A percentile compares a stretch with the other conserved stretches of the same genome.
Conservation (phyloP, 35 echinoderm and acorn worm genomes). For the Stichopus chloronotus region DNA sequence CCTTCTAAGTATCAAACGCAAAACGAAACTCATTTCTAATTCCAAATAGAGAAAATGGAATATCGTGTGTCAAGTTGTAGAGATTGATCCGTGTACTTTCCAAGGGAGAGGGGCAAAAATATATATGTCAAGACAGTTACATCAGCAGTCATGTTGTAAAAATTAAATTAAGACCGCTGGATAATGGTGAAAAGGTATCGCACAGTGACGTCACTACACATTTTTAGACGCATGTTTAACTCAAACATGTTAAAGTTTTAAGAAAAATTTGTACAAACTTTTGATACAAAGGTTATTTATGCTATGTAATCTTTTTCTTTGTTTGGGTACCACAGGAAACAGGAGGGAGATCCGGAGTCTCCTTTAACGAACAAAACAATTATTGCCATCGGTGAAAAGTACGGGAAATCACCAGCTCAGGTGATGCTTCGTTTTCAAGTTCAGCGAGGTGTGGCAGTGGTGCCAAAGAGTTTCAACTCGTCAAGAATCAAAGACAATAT, state of each 20-base stretch:
- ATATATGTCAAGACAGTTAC: too few relatives aligned
- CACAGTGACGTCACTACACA: neutral
- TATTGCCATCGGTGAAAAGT: slow-evolving; percentile 43
- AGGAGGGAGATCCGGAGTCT: slow-evolving; percentile 26
- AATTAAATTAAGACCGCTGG: too few relatives aligned
- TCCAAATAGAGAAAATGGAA: too few relatives aligned
- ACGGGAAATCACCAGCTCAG: slow-evolving; percentile 52
- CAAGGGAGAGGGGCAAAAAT: too few relatives aligned
- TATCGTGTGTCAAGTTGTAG: too few relatives aligned
- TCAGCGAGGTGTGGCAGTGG: slow-evolving; percentile 61
- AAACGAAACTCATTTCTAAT: too few relatives aligned
- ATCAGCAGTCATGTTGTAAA: too few relatives aligned
- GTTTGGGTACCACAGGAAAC: neutral
- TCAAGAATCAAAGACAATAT: slow-evolving; percentile 63
- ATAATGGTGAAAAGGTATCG: too few relatives aligned
- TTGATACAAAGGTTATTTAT: neutral
- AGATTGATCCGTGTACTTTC: too few relatives aligned
- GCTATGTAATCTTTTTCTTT: neutral
- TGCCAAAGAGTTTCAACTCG: slow-evolving; percentile 77
- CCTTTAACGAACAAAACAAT: slow-evolving; percentile 37
- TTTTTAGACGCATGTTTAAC: neutral
- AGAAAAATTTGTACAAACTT: neutral
- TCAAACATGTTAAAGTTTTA: neutral
- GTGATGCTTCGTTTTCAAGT: slow-evolving; percentile 69
- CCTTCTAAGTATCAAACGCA: too few relatives aligned